Evolutionary conservation across 2,797 vertebrate species (phyloP).

Genomic region (Steatocranus sp.): DNA sequence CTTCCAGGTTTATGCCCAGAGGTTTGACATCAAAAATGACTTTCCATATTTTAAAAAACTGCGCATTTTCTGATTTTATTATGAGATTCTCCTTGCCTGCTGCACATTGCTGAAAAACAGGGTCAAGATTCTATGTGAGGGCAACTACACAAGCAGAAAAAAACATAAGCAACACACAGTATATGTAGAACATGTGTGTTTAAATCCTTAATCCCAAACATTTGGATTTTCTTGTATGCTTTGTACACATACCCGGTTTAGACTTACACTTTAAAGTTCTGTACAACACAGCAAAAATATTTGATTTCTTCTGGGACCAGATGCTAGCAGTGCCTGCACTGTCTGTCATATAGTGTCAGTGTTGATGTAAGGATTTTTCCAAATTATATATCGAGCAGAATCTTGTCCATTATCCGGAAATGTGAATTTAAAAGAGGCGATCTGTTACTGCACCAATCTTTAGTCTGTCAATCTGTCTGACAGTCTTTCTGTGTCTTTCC

Average conservation of each 20-base stretch:
- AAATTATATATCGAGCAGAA: background rate
- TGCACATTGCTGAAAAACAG: background rate
- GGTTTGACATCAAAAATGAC: conserved; percentile 8
- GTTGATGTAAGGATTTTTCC: background rate
- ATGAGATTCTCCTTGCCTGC: background rate
- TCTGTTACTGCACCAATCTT: conserved; percentile 20
- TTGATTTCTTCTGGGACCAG: background rate
- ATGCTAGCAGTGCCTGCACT: background rate
- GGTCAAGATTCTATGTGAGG: background rate
- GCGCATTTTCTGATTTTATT: background rate
- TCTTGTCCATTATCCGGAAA: background rate
- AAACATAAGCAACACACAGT: no score
- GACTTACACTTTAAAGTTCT: background rate
- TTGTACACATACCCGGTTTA: background rate
- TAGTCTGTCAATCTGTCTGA: conserved; percentile 44
- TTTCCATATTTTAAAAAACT: background rate
- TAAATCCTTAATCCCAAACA: background rate
- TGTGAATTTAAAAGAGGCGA: conserved; percentile 19
- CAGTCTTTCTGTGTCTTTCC: conserved; percentile 34
- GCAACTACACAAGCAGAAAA: background rate
- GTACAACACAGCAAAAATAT: background rate
- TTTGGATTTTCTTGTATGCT: background rate
- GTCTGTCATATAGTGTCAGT: background rate
- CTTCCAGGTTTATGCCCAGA: conserved; percentile 13
- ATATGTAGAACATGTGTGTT: background rate